Base-by-base conservation (phyloP, 2,888 invertebrate genomes). In the Drosophila recens region DNA sequence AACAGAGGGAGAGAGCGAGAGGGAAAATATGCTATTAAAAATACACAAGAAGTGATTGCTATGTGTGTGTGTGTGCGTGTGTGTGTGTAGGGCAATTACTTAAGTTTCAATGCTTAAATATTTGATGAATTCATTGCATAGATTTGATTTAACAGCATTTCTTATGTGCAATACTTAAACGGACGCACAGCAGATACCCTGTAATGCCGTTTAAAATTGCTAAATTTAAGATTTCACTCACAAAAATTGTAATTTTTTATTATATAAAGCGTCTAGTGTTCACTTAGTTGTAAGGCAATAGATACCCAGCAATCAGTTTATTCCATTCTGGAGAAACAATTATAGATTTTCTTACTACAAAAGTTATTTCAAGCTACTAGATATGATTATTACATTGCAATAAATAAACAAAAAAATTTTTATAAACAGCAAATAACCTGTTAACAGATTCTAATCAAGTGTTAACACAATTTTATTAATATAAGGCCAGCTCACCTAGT, bases 101-200 rank as follows among this genome's bases (percentile, higher is more conserved):
- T 79, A 67, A 67, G 76, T 66, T 74, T 58, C 67, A 58, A 63
- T 67, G 58, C 58, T 52, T 79, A 65, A 81, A 81, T 81, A 82
- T 79, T 82, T 81, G 48, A 81, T 79, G 57, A 69, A 48, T 68
- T 56, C 64, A 66, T 65, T 51, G 65, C 57, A 69, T 52, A 67
- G 68, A 65, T 62, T 70, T 73, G 66, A 80, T 76, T 76, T 66
- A 67, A 56, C 33, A 33, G 38, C 63, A 65, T n/a, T 20, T 52
- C 38, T 61, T 56, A 33, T 42, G 34, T 42, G 17, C 30, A 17
- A 40, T 8, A 4, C 4, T 34, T 9, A 15, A 8, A n/a, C 27
- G 49, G 13, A 27, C 11, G 40, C 10, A 11, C 30, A 17, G 13
- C 2, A 45, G 8, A 62, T 54, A 62, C 62, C 53, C 62, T 43